A percentile compares a stretch with the other conserved stretches of the same genome.
These are phyloP conservation scores for Tauraco erythrolophus DNA, from an alignment of 2,113 vertebrate genomes.

Conservation along the genomic window DNA sequence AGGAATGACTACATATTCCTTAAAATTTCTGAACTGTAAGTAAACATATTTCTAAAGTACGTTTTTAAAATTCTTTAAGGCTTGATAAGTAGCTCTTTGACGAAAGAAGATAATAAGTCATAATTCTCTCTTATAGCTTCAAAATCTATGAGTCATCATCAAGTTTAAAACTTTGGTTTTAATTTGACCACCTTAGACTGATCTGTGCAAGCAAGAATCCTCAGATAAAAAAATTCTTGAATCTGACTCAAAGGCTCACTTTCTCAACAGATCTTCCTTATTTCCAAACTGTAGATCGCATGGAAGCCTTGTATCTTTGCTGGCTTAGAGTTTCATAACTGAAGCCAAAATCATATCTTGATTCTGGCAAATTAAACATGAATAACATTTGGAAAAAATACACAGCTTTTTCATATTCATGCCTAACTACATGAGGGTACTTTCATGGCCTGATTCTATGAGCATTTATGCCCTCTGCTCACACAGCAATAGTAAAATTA, in stretches of 20 bases:
- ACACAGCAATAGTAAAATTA: neutral
- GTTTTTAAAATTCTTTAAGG: neutral
- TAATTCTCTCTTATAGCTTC: neutral
- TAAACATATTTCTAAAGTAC: neutral
- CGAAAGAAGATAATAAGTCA: neutral
- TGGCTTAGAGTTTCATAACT: slow-evolving; percentile 34
- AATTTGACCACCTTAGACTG: neutral
- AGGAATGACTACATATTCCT: neutral
- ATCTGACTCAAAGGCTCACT: neutral
- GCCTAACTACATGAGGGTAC: slow-evolving; percentile 6
- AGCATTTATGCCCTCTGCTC: slow-evolving; percentile 33
- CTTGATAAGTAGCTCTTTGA: neutral
- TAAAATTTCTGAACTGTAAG: neutral
- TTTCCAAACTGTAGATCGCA: slow-evolving; percentile 56
- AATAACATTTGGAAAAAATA: slow-evolving; percentile 64
- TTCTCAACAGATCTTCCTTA: slow-evolving; percentile 51
- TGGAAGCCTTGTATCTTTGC: slow-evolving; percentile 40
- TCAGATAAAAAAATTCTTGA: neutral
- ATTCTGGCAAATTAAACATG: slow-evolving; percentile 52
- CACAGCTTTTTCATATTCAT: slow-evolving; percentile 59
- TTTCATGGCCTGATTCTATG: slow-evolving; percentile 35
- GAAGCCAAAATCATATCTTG: slow-evolving; percentile 62
- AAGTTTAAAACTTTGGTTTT: neutral
- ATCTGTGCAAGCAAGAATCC: neutral
- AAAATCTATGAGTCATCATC: neutral